phyloP scores from a whole-genome alignment of 2,797 vertebrate species.

The Anomalospiza imberbis region DNA sequence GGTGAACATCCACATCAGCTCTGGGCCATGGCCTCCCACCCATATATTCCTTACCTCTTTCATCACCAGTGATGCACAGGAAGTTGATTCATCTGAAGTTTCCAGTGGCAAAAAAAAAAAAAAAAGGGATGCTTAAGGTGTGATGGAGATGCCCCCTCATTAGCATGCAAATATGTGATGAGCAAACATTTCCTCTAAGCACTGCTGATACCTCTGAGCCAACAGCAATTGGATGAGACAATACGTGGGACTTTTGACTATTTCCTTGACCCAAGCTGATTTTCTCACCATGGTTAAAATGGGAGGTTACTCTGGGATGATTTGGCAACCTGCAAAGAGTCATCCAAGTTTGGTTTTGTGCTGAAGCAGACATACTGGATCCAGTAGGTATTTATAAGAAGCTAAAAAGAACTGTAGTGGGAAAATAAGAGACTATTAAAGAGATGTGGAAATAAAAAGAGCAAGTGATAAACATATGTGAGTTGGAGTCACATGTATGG shows the following conservation, averaged over 20 bases:
- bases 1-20: neutral
- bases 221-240: neutral
- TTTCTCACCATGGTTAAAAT: neutral
- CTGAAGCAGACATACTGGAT: neutral
- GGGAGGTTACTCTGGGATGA: neutral
- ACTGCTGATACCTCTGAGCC: neutral
- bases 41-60: neutral
- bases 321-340: neutral
- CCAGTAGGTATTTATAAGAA: neutral
- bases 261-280: neutral
- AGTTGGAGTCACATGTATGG: neutral
- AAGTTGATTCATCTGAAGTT: neutral
- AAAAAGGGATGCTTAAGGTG: neutral
- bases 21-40: neutral
- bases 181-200: neutral
- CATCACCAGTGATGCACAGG: neutral
- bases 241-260: neutral
- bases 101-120: neutral
- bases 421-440: neutral
- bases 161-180: neutral
- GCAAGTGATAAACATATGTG: neutral
- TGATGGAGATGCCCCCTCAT: neutral
- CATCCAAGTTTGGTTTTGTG: neutral
- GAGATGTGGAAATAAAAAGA: neutral
- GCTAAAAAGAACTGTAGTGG: neutral